phyloP scores from a whole-genome alignment of 53 echinoderm and acorn worm genomes.

The Temnopleurus reevesii region DNA sequence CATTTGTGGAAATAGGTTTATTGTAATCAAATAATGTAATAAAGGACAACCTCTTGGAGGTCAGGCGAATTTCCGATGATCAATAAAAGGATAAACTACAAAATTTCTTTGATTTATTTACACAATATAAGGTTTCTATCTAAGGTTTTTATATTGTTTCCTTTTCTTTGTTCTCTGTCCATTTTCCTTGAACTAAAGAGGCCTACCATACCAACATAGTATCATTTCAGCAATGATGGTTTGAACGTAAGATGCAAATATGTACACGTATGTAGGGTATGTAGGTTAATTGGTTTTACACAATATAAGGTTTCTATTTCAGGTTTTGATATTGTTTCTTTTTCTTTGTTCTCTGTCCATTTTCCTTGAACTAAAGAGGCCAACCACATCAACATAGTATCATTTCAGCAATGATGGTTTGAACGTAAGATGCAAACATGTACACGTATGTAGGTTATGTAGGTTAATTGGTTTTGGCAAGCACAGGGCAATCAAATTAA shows the following conservation, averaged over 20 bases:
- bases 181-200: neutral
- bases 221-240: neutral
- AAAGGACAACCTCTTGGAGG: no score
- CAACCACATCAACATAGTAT: no score
- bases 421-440: neutral
- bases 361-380: neutral
- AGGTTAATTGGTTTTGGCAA: neutral
- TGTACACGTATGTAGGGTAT: neutral
- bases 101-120: no score
- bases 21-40: no score
- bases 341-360: neutral
- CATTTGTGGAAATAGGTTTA: no score
- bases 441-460: neutral
- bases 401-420: neutral
- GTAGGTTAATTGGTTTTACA: slow-evolving; percentile 16
- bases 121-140: no score
- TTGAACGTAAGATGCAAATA: neutral
- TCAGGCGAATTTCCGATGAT: no score
- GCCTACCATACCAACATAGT: no score
- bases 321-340: no score
- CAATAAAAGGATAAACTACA: no score
- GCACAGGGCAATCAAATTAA: neutral
- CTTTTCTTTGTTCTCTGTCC: neutral
- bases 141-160: no score
- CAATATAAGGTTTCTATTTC: no score